Conservation (phyloP, 2,113 vertebrate genomes). For the Gnathonemus longibarbis region DNA sequence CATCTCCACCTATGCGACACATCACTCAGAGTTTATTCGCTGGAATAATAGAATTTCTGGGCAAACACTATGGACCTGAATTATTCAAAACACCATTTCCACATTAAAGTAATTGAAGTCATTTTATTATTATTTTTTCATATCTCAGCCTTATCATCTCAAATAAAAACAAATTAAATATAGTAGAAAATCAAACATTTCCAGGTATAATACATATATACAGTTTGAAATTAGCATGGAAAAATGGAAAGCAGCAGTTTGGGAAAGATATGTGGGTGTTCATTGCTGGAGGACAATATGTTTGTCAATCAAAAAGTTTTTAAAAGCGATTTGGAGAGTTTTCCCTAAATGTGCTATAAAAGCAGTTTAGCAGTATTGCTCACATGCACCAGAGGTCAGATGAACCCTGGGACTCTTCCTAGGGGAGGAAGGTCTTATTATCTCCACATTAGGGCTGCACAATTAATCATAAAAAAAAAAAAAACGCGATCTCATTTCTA, state of each 20-base stretch:
- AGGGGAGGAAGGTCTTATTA: not conserved
- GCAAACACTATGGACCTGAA: not conserved
- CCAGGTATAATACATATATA: constrained; percentile 6
- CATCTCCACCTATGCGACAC: not conserved
- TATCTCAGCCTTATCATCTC: not conserved
- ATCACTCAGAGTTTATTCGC: not conserved
- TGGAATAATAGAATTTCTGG: not conserved
- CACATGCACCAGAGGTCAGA: not conserved
- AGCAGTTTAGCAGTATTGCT: not conserved
- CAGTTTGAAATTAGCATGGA: not conserved
- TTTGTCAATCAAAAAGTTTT: not conserved
- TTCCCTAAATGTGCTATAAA: not conserved
- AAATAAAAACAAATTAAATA: constrained; percentile 3
- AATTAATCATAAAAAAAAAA: too few relatives aligned
- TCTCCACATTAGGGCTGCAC: not conserved
- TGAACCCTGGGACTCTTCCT: not conserved
- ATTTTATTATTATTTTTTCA: not conserved
- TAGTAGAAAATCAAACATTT: not conserved
- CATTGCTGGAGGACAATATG: not conserved
- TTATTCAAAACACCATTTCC: not conserved
- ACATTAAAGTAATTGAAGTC: not conserved
- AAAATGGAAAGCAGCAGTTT: not conserved
- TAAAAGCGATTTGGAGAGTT: not conserved
- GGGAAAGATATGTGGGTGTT: not conserved
- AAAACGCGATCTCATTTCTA: too few relatives aligned